Evolutionary conservation across 2,888 invertebrate genomes (phyloP).

Genomic region (Fragum sueziense): DNA sequence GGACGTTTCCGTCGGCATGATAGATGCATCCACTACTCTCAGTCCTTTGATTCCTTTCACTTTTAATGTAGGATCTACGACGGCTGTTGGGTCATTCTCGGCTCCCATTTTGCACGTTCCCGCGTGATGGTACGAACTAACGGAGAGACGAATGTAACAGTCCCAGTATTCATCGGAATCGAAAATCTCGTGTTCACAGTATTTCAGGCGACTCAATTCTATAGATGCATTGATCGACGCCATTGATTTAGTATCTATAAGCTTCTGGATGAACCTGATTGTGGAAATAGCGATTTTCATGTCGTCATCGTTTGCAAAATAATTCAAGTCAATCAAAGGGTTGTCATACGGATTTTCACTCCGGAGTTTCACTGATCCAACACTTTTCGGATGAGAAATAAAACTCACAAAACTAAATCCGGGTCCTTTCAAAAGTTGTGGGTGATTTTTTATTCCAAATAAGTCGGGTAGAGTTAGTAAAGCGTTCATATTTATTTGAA

Average conservation of each 20-base stretch:
- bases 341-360: background rate
- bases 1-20: too few relatives aligned
- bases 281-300: background rate
- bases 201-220: conserved; percentile 8
- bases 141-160: background rate
- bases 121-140: background rate
- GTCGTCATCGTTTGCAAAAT: background rate
- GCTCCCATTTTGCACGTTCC: background rate
- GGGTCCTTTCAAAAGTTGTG: background rate
- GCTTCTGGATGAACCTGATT: background rate
- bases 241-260: background rate
- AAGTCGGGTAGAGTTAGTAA: background rate
- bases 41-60: background rate
- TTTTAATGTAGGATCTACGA: background rate
- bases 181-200: too few relatives aligned
- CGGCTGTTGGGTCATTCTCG: background rate
- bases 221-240: background rate
- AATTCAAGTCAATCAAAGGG: conserved; percentile 1
- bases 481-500: background rate
- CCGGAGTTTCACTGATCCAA: background rate
- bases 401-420: background rate
- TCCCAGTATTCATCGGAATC: conserved; percentile 11
- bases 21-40: conserved; percentile 3
- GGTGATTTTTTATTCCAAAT: background rate
- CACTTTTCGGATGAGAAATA: conserved; percentile 3